Percentiles rank a stretch among this genome's conserved stretches.
Conservation (phyloP, 2,797 vertebrate genomes). For the Botia kubotai region DNA sequence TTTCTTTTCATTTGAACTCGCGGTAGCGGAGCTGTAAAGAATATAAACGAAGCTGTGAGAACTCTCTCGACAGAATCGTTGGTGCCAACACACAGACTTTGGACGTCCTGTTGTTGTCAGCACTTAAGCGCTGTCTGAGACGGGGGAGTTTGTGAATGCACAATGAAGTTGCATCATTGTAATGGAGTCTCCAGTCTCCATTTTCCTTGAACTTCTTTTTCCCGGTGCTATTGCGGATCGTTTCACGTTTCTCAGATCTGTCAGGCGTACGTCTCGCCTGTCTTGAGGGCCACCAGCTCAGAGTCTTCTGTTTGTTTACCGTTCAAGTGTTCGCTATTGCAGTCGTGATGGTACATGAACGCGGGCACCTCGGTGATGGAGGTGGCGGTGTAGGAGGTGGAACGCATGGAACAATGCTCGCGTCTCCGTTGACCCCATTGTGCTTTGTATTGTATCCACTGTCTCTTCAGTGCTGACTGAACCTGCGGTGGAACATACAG, state of each 20-base stretch:
- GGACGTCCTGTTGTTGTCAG: conserved; percentile 28
- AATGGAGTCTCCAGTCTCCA: conserved; percentile 58
- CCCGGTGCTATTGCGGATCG: neutral
- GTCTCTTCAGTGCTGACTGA: conserved; percentile 89
- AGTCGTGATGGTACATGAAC: conserved; percentile 87
- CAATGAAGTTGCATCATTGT: conserved; percentile 52
- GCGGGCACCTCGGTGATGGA: conserved; percentile 89
- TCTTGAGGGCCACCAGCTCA: conserved; percentile 85
- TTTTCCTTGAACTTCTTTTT: conserved; percentile 18
- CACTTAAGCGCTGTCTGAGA: conserved; percentile 33
- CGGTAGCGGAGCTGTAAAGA: conserved; percentile 48
- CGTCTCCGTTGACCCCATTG: conserved; percentile 89
- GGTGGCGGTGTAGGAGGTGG: conserved; percentile 89
- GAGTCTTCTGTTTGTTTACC: conserved; percentile 79
- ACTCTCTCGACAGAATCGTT: conserved; percentile 26
- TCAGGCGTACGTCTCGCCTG: conserved; percentile 84
- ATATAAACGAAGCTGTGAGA: conserved; percentile 26
- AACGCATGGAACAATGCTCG: conserved; percentile 85
- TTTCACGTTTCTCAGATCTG: neutral
- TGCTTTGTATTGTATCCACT: conserved; percentile 90
- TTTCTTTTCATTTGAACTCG: neutral
- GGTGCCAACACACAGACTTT: conserved; percentile 29
- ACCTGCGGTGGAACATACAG: conserved; percentile 76
- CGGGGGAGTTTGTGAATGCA: conserved; percentile 50
- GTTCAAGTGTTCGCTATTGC: conserved; percentile 83